phyloP scores from a whole-genome alignment of 2,888 invertebrate genomes.

The Lasioglossum morio region DNA sequence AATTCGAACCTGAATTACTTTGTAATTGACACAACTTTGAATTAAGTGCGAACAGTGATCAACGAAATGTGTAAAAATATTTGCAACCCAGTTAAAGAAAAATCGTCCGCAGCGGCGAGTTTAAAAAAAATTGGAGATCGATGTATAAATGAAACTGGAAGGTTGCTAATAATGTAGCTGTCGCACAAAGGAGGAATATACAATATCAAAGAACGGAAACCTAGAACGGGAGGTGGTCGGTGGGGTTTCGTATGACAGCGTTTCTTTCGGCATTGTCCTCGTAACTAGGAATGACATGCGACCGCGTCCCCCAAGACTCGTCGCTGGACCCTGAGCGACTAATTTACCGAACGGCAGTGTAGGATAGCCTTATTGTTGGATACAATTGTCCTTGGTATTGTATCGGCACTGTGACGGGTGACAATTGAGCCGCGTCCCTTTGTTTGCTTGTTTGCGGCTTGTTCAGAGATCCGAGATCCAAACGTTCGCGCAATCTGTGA shows the following conservation, averaged over 20 bases:
- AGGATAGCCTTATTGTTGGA: conserved; percentile 80
- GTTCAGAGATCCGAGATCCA: conserved; percentile 39
- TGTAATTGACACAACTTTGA: no score
- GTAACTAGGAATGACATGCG: conserved; percentile 80
- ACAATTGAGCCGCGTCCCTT: conserved; percentile 79
- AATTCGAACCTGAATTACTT: no score
- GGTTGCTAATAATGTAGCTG: neutral
- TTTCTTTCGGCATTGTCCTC: conserved; percentile 75
- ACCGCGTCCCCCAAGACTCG: conserved; percentile 78
- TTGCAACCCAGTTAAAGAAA: neutral
- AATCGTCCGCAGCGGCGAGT: neutral
- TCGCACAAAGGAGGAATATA: conserved; percentile 17
- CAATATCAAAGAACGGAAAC: conserved; percentile 28
- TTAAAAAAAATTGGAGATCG: neutral
- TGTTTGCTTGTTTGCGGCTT: conserved; percentile 81
- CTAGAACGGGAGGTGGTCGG: conserved; percentile 46
- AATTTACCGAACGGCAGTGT: conserved; percentile 79
- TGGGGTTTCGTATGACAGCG: conserved; percentile 76
- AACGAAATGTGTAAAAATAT: no score
- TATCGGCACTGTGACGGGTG: conserved; percentile 75
- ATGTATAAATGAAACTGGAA: neutral
- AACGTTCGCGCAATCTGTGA: conserved; percentile 23
- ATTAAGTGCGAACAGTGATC: no score
- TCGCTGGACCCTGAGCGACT: conserved; percentile 79
- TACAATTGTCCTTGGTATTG: conserved; percentile 80